Percentiles rank a stretch among this genome's conserved stretches.
phyloP scores from a whole-genome alignment of 2,113 vertebrate species.

The Noctilio leporinus region DNA sequence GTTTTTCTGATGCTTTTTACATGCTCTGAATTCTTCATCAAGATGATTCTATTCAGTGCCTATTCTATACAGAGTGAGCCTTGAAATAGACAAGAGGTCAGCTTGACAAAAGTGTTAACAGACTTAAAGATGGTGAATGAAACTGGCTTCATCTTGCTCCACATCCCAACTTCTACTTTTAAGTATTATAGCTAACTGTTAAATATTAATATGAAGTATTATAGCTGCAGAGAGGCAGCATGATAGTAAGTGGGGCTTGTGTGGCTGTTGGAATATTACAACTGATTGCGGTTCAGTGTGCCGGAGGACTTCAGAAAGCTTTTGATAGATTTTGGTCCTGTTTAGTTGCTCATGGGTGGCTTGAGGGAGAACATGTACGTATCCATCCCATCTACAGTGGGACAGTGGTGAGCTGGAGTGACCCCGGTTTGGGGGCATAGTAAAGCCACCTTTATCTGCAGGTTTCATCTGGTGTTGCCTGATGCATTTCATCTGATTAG shows the following conservation, averaged over 20 bases:
- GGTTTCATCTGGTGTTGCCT: background rate
- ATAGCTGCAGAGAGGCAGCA: background rate
- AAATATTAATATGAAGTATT: background rate
- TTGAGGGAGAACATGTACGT: background rate
- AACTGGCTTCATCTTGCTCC: background rate
- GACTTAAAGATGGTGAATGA: background rate
- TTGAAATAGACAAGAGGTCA: background rate
- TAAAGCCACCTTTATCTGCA: background rate
- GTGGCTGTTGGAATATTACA: background rate
- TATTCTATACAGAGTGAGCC: background rate
- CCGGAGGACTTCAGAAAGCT: background rate
- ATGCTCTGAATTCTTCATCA: slow-evolving; percentile 19
- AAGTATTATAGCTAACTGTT: background rate
- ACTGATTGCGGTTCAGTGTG: background rate
- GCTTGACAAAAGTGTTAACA: background rate
- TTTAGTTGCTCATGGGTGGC: background rate
- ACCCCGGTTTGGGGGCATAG: background rate
- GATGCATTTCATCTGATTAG: background rate
- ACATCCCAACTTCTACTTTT: background rate
- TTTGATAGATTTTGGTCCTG: background rate
- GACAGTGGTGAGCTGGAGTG: background rate
- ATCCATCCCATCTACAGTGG: background rate
- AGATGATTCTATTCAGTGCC: background rate
- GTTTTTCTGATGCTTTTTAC: background rate
- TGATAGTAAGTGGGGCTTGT: background rate